These are phyloP conservation scores for Drosophila persimilis DNA, from an alignment of 1,140 invertebrate genomes.

Conservation along the genomic window DNA sequence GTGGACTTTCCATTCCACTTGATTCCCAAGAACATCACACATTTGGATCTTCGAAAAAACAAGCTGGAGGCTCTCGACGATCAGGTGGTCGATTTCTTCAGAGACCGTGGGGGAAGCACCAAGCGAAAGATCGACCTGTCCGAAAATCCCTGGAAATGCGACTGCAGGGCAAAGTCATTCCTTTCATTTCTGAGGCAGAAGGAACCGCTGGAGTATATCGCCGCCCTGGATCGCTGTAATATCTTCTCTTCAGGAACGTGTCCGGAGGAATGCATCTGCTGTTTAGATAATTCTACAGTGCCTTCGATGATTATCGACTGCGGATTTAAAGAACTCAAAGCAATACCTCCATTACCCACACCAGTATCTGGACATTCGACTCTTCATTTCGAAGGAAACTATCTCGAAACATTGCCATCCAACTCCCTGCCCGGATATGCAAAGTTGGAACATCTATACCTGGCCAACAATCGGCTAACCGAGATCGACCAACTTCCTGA, in stretches of 20 bases:
- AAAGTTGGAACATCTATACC: background rate
- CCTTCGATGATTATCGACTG: constrained; percentile 19
- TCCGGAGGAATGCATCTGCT: constrained; percentile 19
- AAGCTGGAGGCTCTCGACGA: constrained; percentile 13
- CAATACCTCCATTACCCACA: constrained; percentile 3
- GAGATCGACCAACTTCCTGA: too few species aligned
- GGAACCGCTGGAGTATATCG: constrained; percentile 4
- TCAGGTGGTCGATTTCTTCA: background rate
- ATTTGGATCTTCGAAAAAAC: constrained; percentile 21
- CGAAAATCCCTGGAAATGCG: constrained; percentile 11
- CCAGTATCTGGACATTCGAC: background rate
- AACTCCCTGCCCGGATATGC: constrained; percentile 1
- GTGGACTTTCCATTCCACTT: background rate
- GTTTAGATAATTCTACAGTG: background rate
- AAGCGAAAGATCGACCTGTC: background rate
- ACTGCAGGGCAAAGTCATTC: constrained; percentile 5
- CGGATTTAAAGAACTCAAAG: background rate
- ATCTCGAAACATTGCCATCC: background rate
- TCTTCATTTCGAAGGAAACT: constrained; percentile 11
- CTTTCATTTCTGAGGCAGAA: constrained; percentile 2
- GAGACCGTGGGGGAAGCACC: background rate
- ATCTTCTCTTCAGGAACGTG: background rate
- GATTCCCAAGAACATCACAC: constrained; percentile 1
- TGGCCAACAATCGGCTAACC: constrained; percentile 11
- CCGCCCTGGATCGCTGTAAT: background rate